Conservation (phyloP, 2,888 invertebrate genomes). For the Peribatodes rhomboidaria region DNA sequence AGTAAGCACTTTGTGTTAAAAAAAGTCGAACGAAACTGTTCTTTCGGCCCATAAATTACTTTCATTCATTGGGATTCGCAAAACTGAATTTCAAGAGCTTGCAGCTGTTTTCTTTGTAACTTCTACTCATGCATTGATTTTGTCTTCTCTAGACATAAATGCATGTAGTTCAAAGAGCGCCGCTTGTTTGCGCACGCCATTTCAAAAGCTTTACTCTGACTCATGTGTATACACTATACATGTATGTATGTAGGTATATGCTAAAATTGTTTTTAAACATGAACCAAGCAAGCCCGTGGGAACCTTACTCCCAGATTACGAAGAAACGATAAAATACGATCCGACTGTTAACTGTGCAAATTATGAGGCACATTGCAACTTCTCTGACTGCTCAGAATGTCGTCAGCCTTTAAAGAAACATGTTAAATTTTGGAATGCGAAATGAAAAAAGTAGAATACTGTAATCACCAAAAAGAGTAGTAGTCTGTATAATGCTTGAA, state of each 20-base stretch:
- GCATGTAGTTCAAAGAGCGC: conserved; percentile 58
- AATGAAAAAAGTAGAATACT: too few species aligned
- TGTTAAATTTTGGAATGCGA: background rate
- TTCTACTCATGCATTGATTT: background rate
- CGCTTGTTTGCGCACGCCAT: conserved; percentile 60
- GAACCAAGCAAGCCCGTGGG: conserved; percentile 48
- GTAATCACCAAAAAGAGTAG: too few species aligned
- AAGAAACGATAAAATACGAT: conserved; percentile 43
- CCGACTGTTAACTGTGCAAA: conserved; percentile 28
- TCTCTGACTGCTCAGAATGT: background rate
- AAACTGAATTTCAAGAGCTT: conserved; percentile 7
- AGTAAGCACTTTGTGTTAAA: conserved; percentile 44
- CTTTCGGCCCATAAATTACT: conserved; percentile 30
- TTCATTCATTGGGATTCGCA: conserved; percentile 25
- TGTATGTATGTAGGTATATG: too few species aligned
- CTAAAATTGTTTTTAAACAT: conserved; percentile 61
- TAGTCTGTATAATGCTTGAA: too few species aligned
- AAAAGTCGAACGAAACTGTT: conserved; percentile 42
- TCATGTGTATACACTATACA: conserved; percentile 56
- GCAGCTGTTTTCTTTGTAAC: conserved; percentile 4
- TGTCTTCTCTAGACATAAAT: conserved; percentile 47
- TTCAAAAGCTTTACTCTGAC: conserved; percentile 61
- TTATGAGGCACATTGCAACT: conserved; percentile 9
- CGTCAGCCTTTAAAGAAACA: too few species aligned
- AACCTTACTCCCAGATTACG: conserved; percentile 48